Evolutionary conservation across 2,797 vertebrate genomes (phyloP).

Genomic region (Decapterus maruadsi): DNA sequence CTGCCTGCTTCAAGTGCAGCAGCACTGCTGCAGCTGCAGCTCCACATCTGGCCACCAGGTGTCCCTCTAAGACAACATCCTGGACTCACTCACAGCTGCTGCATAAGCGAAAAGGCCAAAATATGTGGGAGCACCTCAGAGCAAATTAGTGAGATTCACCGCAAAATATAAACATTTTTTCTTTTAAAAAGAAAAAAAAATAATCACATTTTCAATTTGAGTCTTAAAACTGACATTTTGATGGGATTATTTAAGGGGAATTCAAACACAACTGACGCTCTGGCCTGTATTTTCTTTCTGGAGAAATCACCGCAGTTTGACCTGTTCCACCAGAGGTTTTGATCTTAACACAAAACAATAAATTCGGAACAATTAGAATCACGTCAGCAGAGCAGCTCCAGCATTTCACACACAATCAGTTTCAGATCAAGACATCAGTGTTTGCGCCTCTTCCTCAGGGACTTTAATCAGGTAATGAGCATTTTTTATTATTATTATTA

Average conservation of each 20-base stretch:
- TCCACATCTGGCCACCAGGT: slow-evolving; percentile 65
- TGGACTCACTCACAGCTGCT: background rate
- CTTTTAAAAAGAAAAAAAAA: too few relatives aligned
- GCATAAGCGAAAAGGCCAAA: slow-evolving; percentile 5
- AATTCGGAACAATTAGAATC: background rate
- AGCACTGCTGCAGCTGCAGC: slow-evolving; percentile 19
- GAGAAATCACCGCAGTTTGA: background rate
- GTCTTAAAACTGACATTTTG: background rate
- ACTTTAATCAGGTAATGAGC: too few relatives aligned
- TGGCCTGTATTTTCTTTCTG: too few relatives aligned
- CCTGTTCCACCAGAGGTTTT: background rate
- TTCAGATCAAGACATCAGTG: background rate
- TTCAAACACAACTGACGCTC: too few relatives aligned
- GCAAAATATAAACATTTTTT: background rate
- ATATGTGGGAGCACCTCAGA: background rate
- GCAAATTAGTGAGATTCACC: background rate
- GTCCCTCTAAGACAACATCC: slow-evolving; percentile 72
- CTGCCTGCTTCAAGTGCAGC: background rate
- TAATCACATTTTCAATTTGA: background rate
- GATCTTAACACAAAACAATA: background rate
- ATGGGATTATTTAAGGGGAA: background rate
- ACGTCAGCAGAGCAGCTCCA: background rate
- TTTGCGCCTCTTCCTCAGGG: background rate
- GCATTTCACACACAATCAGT: background rate
- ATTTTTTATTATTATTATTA: too few relatives aligned